These are phyloP conservation scores for Cheilosia pagana DNA, from an alignment of 2,888 invertebrate genomes.

Conservation along the genomic window DNA sequence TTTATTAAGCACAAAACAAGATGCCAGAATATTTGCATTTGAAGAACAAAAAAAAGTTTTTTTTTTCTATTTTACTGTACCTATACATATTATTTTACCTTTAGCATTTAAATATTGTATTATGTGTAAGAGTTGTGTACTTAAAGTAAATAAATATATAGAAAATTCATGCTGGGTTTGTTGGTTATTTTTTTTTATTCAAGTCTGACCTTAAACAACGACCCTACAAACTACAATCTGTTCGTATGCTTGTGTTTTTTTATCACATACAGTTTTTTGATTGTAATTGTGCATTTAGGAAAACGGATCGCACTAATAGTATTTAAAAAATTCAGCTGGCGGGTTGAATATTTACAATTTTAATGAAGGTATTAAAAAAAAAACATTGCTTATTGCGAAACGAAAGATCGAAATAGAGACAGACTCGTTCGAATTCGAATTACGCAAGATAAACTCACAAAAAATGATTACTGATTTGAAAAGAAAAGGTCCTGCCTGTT, in stretches of 20 bases:
- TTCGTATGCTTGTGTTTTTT: neutral
- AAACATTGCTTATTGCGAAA: too few relatives aligned
- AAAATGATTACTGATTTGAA: too few relatives aligned
- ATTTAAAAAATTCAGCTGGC: neutral
- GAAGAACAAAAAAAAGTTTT: conserved; percentile 11
- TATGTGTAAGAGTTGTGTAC: conserved; percentile 66
- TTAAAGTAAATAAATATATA: conserved; percentile 61
- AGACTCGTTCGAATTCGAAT: too few relatives aligned
- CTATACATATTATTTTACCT: conserved; percentile 55
- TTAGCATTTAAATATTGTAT: conserved; percentile 66
- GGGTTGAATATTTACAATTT: too few relatives aligned
- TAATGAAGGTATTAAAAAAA: too few relatives aligned
- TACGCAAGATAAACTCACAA: too few relatives aligned
- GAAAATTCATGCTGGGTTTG: neutral
- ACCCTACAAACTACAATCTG: neutral
- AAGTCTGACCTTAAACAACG: neutral
- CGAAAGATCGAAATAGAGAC: too few relatives aligned
- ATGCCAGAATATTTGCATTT: conserved; percentile 69
- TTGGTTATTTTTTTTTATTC: neutral
- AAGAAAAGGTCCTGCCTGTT: too few relatives aligned
- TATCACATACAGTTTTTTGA: too few relatives aligned
- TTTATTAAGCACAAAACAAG: conserved; percentile 62
- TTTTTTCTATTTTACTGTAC: conserved; percentile 52
- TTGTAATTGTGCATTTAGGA: too few relatives aligned
- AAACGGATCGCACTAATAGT: too few relatives aligned